Base-by-base conservation (phyloP, 2,113 vertebrate species). In the Himantopus leucocephalus region DNA sequence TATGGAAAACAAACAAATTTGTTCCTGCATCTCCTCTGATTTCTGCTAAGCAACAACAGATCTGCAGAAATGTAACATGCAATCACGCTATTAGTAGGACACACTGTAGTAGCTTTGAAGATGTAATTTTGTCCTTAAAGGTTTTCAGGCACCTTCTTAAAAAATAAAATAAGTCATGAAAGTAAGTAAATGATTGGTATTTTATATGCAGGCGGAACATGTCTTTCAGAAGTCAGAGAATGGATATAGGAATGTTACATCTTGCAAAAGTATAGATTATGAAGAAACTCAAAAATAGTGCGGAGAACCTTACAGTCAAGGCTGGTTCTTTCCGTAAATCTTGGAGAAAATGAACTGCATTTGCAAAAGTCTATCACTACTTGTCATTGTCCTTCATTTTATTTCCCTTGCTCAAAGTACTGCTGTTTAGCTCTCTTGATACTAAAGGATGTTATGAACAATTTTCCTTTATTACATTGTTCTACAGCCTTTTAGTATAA, bases 401-500 rank as follows among this genome's bases (percentile, higher is more conserved):
- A 85, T 68, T 95, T 92, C 34, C 8, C 15, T 64, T 59, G 37
- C 48, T 84, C 41, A 35, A 90, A 82, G 12, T 48, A 18, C 67
- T 81, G 26, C 48, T 63, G 18, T 68, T 92, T 48, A 70, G 35
- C 13, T 76, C n/a, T 88, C 92, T 64, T 60, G 50, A 83, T 70
- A 79, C 27, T 14, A 67, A 92, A 85, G 17, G 43, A 56, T 32
- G 20, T 48, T 91, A 52, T 39, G 22, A 78, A 48, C 14, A 88
- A 22, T 90, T 30, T 94, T 79, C 35, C 39, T 79, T 85, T 90
- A 91, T 88, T 90, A 72, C 29, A 63, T 22, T 59, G 5, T 71
- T 92, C 56, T 79, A 90, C 85, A 91, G 29, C 39, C 77, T 93
- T 96, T 90, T 85, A 91, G 68, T 39, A 17, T 41, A 89, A 94